Percentiles rank a stretch among this genome's conserved stretches.
Conservation (phyloP, 2,888 invertebrate species). For the Galerucella pusilla region DNA sequence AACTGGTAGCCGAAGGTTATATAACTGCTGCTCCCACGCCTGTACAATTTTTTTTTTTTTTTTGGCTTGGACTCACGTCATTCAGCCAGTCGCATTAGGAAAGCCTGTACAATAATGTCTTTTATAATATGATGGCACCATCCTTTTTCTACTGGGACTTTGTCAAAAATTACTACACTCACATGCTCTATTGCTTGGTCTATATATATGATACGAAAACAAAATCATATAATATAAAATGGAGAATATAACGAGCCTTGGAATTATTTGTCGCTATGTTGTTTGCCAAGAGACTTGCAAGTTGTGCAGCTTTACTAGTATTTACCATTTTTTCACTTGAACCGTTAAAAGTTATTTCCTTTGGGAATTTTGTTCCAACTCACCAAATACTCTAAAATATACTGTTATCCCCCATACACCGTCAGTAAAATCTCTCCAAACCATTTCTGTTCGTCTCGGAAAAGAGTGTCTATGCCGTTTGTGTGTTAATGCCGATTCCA, state of each 20-base stretch:
- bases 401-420: slow-evolving; percentile 1
- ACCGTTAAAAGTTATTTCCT: not conserved
- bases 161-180: too few relatives aligned
- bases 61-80: too few relatives aligned
- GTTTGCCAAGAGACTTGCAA: not conserved
- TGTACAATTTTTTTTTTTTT: too few relatives aligned
- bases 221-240: not conserved
- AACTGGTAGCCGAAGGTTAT: too few relatives aligned
- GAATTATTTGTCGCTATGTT: not conserved
- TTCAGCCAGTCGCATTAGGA: too few relatives aligned
- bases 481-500: slow-evolving; percentile 12
- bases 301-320: not conserved
- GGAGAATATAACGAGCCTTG: not conserved
- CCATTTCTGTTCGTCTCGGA: slow-evolving; percentile 1
- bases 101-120: too few relatives aligned
- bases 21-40: too few relatives aligned
- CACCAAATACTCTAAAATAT: slow-evolving; percentile 2
- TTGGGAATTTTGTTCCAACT: not conserved
- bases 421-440: slow-evolving; percentile 3
- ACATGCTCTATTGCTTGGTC: too few relatives aligned
- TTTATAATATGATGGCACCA: too few relatives aligned
- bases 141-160: too few relatives aligned
- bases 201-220: too few relatives aligned
- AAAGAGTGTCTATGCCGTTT: slow-evolving; percentile 13
- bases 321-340: not conserved